A percentile compares a stretch with the other conserved stretches of the same genome.
phyloP scores from a whole-genome alignment of 2,888 invertebrate genomes.

The Oxycera nigricornis region DNA sequence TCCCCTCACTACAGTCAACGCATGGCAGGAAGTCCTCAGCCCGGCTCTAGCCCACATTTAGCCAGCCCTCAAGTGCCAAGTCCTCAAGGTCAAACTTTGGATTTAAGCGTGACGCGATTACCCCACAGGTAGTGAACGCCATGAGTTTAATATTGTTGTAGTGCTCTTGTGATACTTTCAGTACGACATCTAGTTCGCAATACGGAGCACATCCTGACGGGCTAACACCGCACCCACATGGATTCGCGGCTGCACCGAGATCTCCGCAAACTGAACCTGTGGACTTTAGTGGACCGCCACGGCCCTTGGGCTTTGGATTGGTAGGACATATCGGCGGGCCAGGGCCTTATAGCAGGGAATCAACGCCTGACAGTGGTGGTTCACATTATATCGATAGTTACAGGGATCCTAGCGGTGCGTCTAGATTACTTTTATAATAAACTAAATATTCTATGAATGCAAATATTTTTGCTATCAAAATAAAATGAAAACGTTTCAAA shows the following conservation, averaged over 20 bases:
- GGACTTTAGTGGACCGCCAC: slow-evolving; percentile 73
- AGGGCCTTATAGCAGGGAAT: slow-evolving; percentile 80
- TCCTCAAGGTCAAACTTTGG: slow-evolving; percentile 89
- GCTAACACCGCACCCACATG: slow-evolving; percentile 63
- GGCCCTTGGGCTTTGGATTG: slow-evolving; percentile 68
- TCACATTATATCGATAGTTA: slow-evolving; percentile 90
- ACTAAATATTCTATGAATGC: neutral
- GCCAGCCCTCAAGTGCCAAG: slow-evolving; percentile 90
- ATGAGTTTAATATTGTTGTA: slow-evolving; percentile 33
- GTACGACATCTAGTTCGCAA: slow-evolving; percentile 68
- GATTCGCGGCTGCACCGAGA: slow-evolving; percentile 64
- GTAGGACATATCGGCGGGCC: slow-evolving; percentile 69
- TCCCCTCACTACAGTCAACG: slow-evolving; percentile 62
- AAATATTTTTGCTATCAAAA: neutral
- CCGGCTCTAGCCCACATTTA: slow-evolving; percentile 83
- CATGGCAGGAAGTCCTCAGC: slow-evolving; percentile 76
- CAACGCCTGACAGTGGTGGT: slow-evolving; percentile 87
- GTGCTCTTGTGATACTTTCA: slow-evolving; percentile 51
- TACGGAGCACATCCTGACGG: slow-evolving; percentile 64
- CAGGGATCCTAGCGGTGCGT: slow-evolving; percentile 82
- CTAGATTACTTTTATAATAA: neutral
- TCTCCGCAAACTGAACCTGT: slow-evolving; percentile 76
- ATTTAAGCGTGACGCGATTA: slow-evolving; percentile 86
- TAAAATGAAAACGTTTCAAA: neutral
- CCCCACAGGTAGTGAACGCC: slow-evolving; percentile 74